Conservation (phyloP, 2,113 vertebrate species). For the Ceratotherium simum region DNA sequence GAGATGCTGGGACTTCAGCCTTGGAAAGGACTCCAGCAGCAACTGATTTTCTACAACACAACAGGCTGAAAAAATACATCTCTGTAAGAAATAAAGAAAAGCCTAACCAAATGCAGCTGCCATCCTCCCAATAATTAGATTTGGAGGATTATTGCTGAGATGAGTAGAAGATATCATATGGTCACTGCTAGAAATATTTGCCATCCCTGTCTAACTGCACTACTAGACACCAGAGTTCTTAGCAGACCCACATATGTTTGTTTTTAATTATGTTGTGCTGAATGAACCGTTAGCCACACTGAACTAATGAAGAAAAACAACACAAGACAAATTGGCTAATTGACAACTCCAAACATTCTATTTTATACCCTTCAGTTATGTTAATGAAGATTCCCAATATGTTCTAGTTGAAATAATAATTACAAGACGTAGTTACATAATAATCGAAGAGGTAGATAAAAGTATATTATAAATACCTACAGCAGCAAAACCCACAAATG, state of each 20-base stretch:
- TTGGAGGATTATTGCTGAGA: slow-evolving; percentile 73
- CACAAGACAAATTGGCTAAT: slow-evolving; percentile 82
- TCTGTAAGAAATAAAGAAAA: slow-evolving; percentile 70
- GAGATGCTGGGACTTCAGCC: neutral
- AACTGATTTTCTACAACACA: slow-evolving; percentile 44
- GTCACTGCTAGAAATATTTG: slow-evolving; percentile 69
- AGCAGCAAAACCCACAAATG: slow-evolving; percentile 38
- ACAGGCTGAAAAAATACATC: slow-evolving; percentile 56
- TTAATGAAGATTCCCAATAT: slow-evolving; percentile 85
- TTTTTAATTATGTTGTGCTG: slow-evolving; percentile 84
- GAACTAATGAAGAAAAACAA: slow-evolving; percentile 83
- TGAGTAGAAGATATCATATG: slow-evolving; percentile 75
- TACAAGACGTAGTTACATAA: slow-evolving; percentile 64
- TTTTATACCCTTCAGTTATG: slow-evolving; percentile 80
- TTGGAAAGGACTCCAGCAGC: slow-evolving; percentile 36
- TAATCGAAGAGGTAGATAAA: slow-evolving; percentile 53
- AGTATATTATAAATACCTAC: slow-evolving; percentile 57
- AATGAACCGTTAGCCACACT: slow-evolving; percentile 75
- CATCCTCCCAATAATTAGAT: slow-evolving; percentile 75
- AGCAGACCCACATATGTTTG: slow-evolving; percentile 74
- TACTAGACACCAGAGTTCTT: slow-evolving; percentile 62
- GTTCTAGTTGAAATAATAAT: slow-evolving; percentile 74
- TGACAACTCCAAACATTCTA: slow-evolving; percentile 83
- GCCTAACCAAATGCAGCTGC: slow-evolving; percentile 71
- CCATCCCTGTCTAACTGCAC: slow-evolving; percentile 62